A percentile compares a stretch with the other conserved stretches of the same genome.
Evolutionary conservation across 2,113 vertebrate species (phyloP).

Genomic region (Shinisaurus crocodilurus): DNA sequence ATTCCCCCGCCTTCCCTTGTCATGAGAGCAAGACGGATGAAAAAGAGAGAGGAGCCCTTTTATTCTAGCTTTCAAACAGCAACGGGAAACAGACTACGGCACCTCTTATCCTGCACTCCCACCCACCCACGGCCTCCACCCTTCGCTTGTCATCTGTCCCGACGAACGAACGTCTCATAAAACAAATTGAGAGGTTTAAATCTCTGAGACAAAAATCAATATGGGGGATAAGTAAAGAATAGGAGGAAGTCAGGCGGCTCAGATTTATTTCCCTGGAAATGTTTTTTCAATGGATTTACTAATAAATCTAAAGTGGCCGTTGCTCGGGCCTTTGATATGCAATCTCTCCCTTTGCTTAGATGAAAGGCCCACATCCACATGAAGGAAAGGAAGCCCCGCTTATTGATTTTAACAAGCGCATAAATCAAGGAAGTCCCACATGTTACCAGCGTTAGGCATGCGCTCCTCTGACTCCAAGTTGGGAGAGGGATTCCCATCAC

Average conservation of each 20-base stretch:
- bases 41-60: slow-evolving; percentile 22
- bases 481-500: slow-evolving; percentile 39
- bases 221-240: slow-evolving; percentile 73
- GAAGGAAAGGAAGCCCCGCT: slow-evolving; percentile 63
- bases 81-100: slow-evolving; percentile 65
- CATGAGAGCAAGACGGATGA: slow-evolving; percentile 61
- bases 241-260: slow-evolving; percentile 69
- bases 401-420: slow-evolving; percentile 70
- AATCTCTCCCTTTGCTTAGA: slow-evolving; percentile 59
- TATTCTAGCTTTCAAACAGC: slow-evolving; percentile 69
- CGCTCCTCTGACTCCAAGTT: slow-evolving; percentile 55
- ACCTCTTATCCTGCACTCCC: slow-evolving; percentile 37
- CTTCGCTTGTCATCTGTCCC: slow-evolving; percentile 59
- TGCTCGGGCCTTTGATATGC: slow-evolving; percentile 63
- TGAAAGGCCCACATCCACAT: slow-evolving; percentile 57
- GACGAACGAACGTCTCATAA: slow-evolving; percentile 71
- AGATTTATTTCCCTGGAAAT: slow-evolving; percentile 79
- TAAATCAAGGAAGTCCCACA: slow-evolving; percentile 63
- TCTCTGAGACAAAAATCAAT: slow-evolving; percentile 75
- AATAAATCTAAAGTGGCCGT: slow-evolving; percentile 70
- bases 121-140: neutral
- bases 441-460: slow-evolving; percentile 55
- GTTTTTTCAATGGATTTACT: slow-evolving; percentile 74
- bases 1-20: slow-evolving; percentile 48
- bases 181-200: slow-evolving; percentile 76